Evolutionary conservation across 2,113 vertebrate species (phyloP), one percentile per base, ranked within the genome.

Genomic region (Holacanthus passer): DNA sequence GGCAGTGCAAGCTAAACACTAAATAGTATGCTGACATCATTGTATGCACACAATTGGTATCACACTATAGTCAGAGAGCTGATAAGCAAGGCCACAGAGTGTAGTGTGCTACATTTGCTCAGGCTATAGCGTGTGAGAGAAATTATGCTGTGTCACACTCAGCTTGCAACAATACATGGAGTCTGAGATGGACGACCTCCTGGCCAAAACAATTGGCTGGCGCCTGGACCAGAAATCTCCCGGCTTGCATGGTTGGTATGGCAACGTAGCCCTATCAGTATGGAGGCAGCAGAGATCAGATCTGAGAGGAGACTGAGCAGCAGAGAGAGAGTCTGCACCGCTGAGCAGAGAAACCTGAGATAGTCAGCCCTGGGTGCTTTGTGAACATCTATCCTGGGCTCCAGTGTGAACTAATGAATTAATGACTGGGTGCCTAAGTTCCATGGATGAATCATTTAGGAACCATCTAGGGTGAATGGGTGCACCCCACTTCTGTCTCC

Each of bases 391-490:
- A 73, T 39, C 48, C 74, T 1, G 71, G 48, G 72, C 78, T 84
- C 79, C 67, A 71, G 63, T 77, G 81, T 76, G 67, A 88, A 84
- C 89, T 90, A 85, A 91, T 90, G 79, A 93, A 94, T 94, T 84
- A 92, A 90, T 92, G 86, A 92, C 90, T 73, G 76, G 62, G 78
- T 79, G 81, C 84, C 85, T 68, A 68, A 48, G 82, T 89, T 92
- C 81, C 90, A 88, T 47, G 41, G 73, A 92, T 93, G 65, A 93
- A 93, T 93, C 87, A 91, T 93, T 94, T 83, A 93, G 83, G 85
- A 88, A 85, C 62, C 68, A 63, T 75, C 69, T 53, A 39, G 45
- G 59, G 63, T 81, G 50, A 91, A 81, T 47, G 31, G 19, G 22
- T 70, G 43, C 65, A 81, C 45, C 59, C 41, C 22, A 39, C 47